Conservation (phyloP, 2,888 invertebrate genomes). For the Apantesis nais region DNA sequence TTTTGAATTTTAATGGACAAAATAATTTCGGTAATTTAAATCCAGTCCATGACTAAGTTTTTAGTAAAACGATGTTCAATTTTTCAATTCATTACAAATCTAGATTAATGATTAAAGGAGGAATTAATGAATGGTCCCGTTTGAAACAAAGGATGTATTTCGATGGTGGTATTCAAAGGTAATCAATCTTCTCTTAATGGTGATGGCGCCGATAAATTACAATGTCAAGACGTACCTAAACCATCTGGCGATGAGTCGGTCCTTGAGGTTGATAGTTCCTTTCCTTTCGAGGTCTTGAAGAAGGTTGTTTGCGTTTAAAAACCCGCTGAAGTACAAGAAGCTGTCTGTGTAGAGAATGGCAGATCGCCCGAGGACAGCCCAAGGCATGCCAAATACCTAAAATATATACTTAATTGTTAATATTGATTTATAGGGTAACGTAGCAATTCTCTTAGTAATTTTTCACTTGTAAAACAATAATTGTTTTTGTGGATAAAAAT, state of each 20-base stretch:
- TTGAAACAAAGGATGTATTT: conserved; percentile 41
- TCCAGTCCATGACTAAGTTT: conserved; percentile 5
- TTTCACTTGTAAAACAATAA: too few relatives aligned
- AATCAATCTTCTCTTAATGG: conserved; percentile 48
- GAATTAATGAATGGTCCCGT: conserved; percentile 38
- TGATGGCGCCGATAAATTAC: conserved; percentile 37
- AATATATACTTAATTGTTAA: conserved; percentile 28
- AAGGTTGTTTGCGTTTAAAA: conserved; percentile 84
- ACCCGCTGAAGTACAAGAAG: conserved; percentile 86
- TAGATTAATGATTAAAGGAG: conserved; percentile 41
- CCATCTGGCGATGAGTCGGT: conserved; percentile 80
- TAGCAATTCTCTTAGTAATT: background rate
- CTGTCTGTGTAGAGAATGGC: conserved; percentile 87
- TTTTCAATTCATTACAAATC: conserved; percentile 46
- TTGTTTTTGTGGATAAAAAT: too few relatives aligned
- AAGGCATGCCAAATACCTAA: conserved; percentile 82
- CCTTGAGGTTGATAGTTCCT: conserved; percentile 79
- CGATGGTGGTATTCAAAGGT: conserved; percentile 34
- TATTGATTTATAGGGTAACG: background rate
- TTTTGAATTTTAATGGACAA: background rate
- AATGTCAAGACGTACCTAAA: conserved; percentile 73
- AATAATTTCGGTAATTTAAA: background rate
- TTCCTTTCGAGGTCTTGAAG: conserved; percentile 81
- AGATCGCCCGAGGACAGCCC: conserved; percentile 86
- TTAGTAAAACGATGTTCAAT: conserved; percentile 27